phyloP scores from a whole-genome alignment of 2,113 vertebrate species.

The Zapornia atra region DNA sequence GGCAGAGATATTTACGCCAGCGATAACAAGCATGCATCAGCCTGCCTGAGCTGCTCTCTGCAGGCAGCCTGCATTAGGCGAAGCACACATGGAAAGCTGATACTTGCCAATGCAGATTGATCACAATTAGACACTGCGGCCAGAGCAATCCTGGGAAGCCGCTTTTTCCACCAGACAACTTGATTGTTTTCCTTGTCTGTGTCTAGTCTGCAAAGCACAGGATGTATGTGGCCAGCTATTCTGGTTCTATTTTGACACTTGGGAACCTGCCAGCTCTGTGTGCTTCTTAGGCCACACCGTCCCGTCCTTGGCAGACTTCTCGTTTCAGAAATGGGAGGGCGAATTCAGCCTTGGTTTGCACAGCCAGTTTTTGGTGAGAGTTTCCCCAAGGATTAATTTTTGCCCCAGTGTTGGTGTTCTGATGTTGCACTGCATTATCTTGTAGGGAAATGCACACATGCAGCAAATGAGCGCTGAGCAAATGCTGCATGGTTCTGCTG shows the following conservation, averaged over 20 bases:
- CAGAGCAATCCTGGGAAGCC: neutral
- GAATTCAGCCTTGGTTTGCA: neutral
- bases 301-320: neutral
- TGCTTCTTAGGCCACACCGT: neutral
- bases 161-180: neutral
- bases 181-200: neutral
- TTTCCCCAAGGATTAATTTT: neutral
- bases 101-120: constrained; percentile 36
- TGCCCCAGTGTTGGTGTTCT: neutral
- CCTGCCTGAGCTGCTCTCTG: neutral
- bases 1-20: constrained; percentile 53
- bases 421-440: neutral
- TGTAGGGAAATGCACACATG: neutral
- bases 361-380: neutral
- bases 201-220: neutral
- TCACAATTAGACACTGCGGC: neutral
- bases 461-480: neutral
- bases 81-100: constrained; percentile 13
- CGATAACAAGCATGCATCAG: constrained; percentile 59
- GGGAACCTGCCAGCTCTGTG: neutral
- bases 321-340: neutral
- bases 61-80: neutral
- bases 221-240: fast-evolving
- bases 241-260: constrained; percentile 23
- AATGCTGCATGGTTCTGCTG: neutral